Percentiles rank a stretch among this genome's conserved stretches.
phyloP scores from a whole-genome alignment of 2,797 vertebrate genomes.

The Sebastes kiyomatsui region DNA sequence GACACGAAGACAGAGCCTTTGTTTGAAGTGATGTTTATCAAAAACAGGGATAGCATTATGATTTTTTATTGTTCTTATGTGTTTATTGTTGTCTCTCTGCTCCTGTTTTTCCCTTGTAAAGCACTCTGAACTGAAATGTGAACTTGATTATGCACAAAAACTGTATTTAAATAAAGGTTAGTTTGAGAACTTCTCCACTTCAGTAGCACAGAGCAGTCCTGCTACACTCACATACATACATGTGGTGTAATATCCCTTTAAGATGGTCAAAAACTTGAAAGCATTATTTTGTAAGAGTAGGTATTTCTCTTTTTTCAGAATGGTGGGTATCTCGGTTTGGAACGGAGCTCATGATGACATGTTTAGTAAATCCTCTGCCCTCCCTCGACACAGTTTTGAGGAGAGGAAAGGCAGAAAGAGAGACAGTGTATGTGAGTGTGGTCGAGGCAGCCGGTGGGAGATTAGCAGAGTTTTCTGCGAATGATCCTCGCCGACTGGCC shows the following conservation, averaged over 20 bases:
- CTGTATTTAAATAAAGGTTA: background rate
- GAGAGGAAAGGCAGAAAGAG: slow-evolving; percentile 44
- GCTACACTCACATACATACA: background rate
- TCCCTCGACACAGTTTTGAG: slow-evolving; percentile 60
- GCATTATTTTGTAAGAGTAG: slow-evolving; percentile 50
- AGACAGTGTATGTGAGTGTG: slow-evolving; percentile 63
- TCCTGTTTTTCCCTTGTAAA: too few species aligned
- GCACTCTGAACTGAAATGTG: background rate
- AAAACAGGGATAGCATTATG: background rate
- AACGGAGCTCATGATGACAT: slow-evolving; percentile 61
- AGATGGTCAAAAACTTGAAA: slow-evolving; percentile 16
- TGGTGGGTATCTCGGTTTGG: slow-evolving; percentile 40
- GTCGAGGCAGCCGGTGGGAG: slow-evolving; percentile 76
- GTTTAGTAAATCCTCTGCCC: slow-evolving; percentile 62
- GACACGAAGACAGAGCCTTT: background rate
- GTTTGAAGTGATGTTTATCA: background rate
- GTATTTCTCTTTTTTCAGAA: slow-evolving; percentile 22
- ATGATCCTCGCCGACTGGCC: slow-evolving; percentile 80
- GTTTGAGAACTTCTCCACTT: background rate
- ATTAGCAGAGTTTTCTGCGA: slow-evolving; percentile 78
- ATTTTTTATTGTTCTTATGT: background rate
- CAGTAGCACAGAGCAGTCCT: background rate
- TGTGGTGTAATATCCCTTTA: slow-evolving; percentile 22
- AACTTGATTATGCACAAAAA: background rate
- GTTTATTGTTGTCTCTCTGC: background rate